Base-by-base conservation (phyloP, 2,888 invertebrate species). In the Lasioglossum figueresi region DNA sequence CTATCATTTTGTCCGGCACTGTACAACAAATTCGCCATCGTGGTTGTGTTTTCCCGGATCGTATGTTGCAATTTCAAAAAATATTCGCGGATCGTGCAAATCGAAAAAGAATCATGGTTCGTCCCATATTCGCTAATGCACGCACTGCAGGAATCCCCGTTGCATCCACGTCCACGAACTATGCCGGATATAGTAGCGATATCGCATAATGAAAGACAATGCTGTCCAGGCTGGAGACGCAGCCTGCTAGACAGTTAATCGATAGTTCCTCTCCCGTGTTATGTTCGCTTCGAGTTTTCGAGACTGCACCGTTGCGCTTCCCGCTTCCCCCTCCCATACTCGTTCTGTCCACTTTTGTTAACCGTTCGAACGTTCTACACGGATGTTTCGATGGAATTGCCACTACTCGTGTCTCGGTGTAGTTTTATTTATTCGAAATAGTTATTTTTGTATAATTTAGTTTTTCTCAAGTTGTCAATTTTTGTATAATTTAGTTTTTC, bases 211-310 rank as follows among this genome's bases (percentile, higher is more conserved):
- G 90, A 92, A 92, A 93, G 93, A 93, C 93, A 93, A 93, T 93
- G 91, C 91, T 87, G 90, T 90, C 89, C 88, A 89, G 91, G 91
- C 92, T 91, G 88, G 91, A 91, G 92, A 93, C 91, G 87, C 89
- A 90, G 90, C 91, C 88, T 84, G 86, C 87, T 83, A 89, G 94
- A 94, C 94, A 93, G 93, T 92, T 94, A 94, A 94, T 94, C 94
- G 92, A 94, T 94, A 94, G 92, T 89, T 91, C 88, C 91, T 92
- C 91, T 91, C 91, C 86, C 19, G 63, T 86, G 91, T 90, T 90
- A 90, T 90, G 89, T 68, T 83, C 83, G 79, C 88, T 80, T 70
- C 85, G 78, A 88, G 91, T 91, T 92, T 91, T 90, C 88, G 88
- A 80, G 79, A 72, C 43, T 78, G 66, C 75, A 71, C 66, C 84